Conservation (phyloP, 2,113 vertebrate species). For the Coracopsis vasa region DNA sequence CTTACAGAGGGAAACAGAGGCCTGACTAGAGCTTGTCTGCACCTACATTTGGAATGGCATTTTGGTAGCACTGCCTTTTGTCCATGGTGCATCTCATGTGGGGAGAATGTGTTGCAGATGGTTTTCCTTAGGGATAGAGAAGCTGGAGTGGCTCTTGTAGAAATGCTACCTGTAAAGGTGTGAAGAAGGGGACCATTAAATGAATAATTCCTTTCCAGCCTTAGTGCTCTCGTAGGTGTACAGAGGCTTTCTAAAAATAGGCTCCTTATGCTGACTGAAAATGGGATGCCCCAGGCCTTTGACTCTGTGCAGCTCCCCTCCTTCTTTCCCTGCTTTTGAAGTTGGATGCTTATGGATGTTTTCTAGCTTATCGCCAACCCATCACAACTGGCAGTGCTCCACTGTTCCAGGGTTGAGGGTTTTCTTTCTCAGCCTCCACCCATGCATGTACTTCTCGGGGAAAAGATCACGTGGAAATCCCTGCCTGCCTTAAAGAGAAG, state of each 20-base stretch:
- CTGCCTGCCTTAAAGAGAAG: not conserved
- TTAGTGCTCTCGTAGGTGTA: not conserved
- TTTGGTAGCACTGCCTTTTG: not conserved
- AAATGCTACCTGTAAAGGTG: not conserved
- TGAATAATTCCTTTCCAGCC: not conserved
- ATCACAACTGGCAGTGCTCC: slow-evolving; percentile 11
- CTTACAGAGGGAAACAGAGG: not conserved
- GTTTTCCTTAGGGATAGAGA: not conserved
- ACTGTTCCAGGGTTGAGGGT: slow-evolving; percentile 14
- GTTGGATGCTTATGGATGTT: slow-evolving; percentile 41
- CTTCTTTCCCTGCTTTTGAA: slow-evolving; percentile 55
- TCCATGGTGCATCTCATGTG: not conserved
- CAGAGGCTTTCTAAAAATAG: slow-evolving; percentile 43
- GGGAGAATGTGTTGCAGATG: fast-evolving
- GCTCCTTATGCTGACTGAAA: not conserved
- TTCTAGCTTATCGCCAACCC: slow-evolving; percentile 37
- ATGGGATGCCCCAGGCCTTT: slow-evolving; percentile 22
- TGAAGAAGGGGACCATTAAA: not conserved
- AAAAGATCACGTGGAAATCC: not conserved
- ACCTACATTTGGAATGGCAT: not conserved
- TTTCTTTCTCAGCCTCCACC: slow-evolving; percentile 66
- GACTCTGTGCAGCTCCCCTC: slow-evolving; percentile 25
- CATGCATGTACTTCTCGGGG: not conserved
- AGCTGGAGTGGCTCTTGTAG: not conserved
- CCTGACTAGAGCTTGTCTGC: not conserved